Conservation (phyloP, 2,888 invertebrate species). For the Caenorhabditis zanzibari region DNA sequence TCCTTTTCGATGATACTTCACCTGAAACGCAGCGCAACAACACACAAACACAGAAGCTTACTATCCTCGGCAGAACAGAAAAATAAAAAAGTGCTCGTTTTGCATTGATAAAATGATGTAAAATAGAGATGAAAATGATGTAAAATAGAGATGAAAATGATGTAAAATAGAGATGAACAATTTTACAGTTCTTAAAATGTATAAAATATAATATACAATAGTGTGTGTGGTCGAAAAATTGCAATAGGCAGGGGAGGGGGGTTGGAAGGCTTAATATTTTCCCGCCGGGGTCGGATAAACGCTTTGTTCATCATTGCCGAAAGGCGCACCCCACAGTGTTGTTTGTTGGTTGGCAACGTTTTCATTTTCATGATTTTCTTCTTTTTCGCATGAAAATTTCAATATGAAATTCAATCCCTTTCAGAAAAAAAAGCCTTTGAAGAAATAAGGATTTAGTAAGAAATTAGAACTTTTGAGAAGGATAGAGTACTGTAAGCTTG, state of each 20-base stretch:
- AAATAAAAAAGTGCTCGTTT: not conserved
- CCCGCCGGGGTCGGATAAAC: slow-evolving; percentile 58
- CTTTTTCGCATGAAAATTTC: not conserved
- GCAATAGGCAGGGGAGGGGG: slow-evolving; percentile 1
- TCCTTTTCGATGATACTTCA: slow-evolving; percentile 38
- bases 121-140: too few species aligned
- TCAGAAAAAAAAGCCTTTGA: too few species aligned
- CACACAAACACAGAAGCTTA: not conserved
- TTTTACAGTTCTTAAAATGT: too few species aligned
- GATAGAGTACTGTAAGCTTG: not conserved
- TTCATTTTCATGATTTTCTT: slow-evolving; percentile 22
- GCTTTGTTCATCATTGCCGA: slow-evolving; percentile 55
- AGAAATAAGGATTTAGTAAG: too few species aligned
- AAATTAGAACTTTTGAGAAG: not conserved
- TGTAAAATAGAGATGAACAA: too few species aligned
- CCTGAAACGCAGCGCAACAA: slow-evolving; percentile 32
- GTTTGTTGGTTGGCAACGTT: slow-evolving; percentile 47
- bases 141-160: too few species aligned
- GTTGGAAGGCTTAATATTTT: slow-evolving; percentile 57
- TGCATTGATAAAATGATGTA: too few species aligned
- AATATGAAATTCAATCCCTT: not conserved
- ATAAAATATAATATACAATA: not conserved
- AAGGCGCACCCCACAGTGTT: slow-evolving; percentile 14
- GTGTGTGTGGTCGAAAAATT: slow-evolving; percentile 11
- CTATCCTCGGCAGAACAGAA: not conserved